Evolutionary conservation across 2,888 invertebrate species (phyloP), one percentile per base, ranked within the genome.

Genomic region (Tetranychus truncatus): DNA sequence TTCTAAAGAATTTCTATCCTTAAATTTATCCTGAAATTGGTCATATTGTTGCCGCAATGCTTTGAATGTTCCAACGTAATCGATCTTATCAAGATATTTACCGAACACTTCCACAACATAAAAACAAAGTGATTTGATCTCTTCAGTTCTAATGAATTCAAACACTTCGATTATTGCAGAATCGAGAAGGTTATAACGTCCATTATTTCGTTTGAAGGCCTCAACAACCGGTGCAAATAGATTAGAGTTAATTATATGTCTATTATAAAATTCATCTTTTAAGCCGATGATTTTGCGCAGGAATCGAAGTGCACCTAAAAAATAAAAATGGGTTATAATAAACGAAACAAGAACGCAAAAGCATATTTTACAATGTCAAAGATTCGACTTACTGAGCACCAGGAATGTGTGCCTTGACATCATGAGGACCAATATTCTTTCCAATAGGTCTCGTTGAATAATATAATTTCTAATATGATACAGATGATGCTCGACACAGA

Each of bases 131-230:
- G 83, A 81, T 77, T 83, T 83, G 21, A 86, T 82, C 80, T 84
- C 84, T 79, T 86, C 85, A 84, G 91, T 85, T 86, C 92, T 92
- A 79, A 99, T 95, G 85, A 93, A 99, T 85, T 99, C 99, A 85
- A 99, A 99, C 87, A 99, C 88, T 85, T 99, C 99, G 83, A 99
- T 87, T 83, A 99, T 92, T 79, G 99, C 97, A 45, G 97, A 99
- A 85, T 99, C 99, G 80, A 99, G 86, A 80, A 99, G 88, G 86
- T 99, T 99, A 85, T 99, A 99, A 81, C 96, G 88, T 81, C 93
- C 92, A 83, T 96, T 95, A 85, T 99, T 99, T 81, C 90, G 88
- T 81, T 92, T 88, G 84, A 99, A 95, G 79, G 95, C 92, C 83
- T 95, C 95, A 80, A 97, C 90, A 76, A 99, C 93, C 55, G 95